Base-by-base conservation (phyloP, 2,888 invertebrate species). In the Scotopteryx bipunctaria region DNA sequence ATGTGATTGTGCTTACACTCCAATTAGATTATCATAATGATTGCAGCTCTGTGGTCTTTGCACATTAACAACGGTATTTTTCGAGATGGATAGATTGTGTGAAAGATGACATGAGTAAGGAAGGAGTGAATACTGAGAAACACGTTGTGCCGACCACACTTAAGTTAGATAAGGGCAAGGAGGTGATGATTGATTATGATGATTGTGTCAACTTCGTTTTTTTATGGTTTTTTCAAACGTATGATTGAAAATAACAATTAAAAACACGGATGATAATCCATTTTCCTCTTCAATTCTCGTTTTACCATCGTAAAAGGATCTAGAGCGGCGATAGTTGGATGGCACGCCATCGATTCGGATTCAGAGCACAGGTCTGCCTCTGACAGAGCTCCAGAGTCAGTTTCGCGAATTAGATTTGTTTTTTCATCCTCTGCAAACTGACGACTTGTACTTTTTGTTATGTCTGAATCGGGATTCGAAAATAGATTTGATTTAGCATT, bases 361-460 rank as follows among this genome's bases (percentile, higher is more conserved):
- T 61, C 66, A 51, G 60, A 42, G 57, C 59, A 47, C 52, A 40
- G 45, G 52, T 47, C 68, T 75, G 76, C 46, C 65, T 41, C 64
- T 67, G 74, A 74, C 74, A 69, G 56, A 60, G 65, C 52, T 40
- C 46, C 41, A 27, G 47, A 67, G 56, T 69, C 68, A 66, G 66
- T 64, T 67, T 64, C 59, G 59, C 61, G 66, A 63, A 70, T 72
- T 71, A 67, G 62, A 68, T 73, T 75, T 59, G 61, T 64, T 63
- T 64, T 67, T 69, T 62, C 59, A 63, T 63, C 61, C 55, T 57
- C 61, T 69, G 62, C 66, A 65, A 71, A 67, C 68, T 63, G 61
- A 61, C 61, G 60, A 61, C 62, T 64, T 59, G 35, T 48, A 51
- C 60, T 62, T 69, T 73, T 74, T 73, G 42, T 42, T 42, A 64